Evolutionary conservation across 2,113 vertebrate genomes (phyloP).

Genomic region (Tauraco erythrolophus): DNA sequence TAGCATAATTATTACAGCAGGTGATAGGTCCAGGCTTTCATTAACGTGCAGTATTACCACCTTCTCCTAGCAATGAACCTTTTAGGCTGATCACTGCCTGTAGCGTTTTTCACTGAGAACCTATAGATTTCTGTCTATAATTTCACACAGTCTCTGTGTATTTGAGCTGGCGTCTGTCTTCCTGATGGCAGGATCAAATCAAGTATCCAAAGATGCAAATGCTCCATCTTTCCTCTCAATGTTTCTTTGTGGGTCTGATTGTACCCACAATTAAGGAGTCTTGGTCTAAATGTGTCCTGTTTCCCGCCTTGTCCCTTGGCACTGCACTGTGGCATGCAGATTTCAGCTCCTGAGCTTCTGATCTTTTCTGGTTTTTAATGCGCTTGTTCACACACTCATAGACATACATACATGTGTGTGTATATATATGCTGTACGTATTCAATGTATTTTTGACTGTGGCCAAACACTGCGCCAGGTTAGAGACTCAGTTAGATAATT

Average conservation of each 20-base stretch:
- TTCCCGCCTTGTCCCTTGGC: not conserved
- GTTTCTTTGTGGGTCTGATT: not conserved
- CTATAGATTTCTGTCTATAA: not conserved
- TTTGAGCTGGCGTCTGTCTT: not conserved
- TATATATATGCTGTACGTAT: not conserved
- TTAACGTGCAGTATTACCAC: constrained; percentile 10
- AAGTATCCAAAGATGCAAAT: not conserved
- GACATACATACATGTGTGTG: fast-evolving
- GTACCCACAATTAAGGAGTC: not conserved
- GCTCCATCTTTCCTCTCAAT: not conserved
- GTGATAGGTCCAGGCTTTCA: constrained; percentile 49
- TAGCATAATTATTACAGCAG: constrained; percentile 46
- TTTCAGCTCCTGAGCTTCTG: not conserved
- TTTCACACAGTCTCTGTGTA: not conserved
- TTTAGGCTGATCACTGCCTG: constrained; percentile 29
- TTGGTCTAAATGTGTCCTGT: not conserved
- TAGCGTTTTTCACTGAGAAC: not conserved
- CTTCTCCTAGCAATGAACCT: constrained; percentile 41
- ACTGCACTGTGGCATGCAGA: not conserved
- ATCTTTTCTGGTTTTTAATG: not conserved
- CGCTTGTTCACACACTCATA: not conserved
- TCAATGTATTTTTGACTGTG: constrained; percentile 6
- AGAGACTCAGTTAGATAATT: constrained; percentile 50
- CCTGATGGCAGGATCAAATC: not conserved
- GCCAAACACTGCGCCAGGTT: constrained; percentile 39